Evolutionary conservation across 2,888 invertebrate genomes (phyloP), one percentile per base, ranked within the genome.

Genomic region (Lepidochrysops patricia): DNA sequence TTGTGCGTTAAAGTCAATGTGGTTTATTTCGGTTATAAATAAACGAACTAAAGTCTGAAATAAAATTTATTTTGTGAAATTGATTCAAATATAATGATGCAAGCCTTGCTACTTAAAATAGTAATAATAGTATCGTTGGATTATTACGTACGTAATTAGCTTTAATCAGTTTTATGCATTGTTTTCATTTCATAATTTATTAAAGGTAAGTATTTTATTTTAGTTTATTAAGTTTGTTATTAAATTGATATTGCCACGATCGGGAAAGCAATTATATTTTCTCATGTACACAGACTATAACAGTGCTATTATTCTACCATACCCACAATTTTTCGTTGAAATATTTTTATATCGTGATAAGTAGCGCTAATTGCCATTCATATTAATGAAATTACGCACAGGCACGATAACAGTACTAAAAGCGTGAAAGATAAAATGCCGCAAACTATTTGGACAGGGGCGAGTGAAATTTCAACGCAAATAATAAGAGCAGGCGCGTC

Each of bases 401-500:
- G 27, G 27, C 52, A 50, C 50, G 50, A 50, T 37, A 37, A 4
- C 37, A 37, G 43, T 43, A 52, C 13, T 52, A 52, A 52, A 52
- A 52, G 52, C 52, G 52, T 52, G n/a, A 15, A 27, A 52, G 15
- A 27, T 29, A 52, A 52, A 32, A 32, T 12, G 29, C 19, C 54
- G 3, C 15, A 6, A 54, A 54, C 29, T 29, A 54, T 19, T 15
- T 29, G 54, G 29, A 54, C 29, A 32, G 54, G 15, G 15, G 19
- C 12, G 32, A 27, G 52, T 26, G 27, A 32, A 54, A 23, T 54
- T 29, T 54, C 32, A 54, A 54, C 54, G 32, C 61, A 35, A 32
- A 48, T 29, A 61, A 62, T 57, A 63, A 52, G 32, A 54, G 32
- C 59, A 62, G 61, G 32, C 23, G 54, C n/a, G 56, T 63, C 63